Conservation (phyloP, 2,797 vertebrate species). For the Amblyraja radiata region DNA sequence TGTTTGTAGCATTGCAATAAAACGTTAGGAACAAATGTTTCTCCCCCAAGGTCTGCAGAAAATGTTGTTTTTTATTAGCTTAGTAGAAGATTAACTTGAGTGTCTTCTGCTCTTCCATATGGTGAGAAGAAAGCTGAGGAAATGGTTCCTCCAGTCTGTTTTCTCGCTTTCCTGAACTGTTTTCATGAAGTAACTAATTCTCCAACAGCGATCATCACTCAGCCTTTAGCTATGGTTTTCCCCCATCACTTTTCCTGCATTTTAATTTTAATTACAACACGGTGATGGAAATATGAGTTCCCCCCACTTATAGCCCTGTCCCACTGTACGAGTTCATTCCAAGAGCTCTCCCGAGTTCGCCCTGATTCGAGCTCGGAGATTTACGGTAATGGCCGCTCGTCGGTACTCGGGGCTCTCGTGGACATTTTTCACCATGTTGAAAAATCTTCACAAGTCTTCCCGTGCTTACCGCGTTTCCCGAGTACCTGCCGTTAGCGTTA, state of each 20-base stretch:
- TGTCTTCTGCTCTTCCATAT: constrained; percentile 32
- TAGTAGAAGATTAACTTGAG: constrained; percentile 30
- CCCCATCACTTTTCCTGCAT: not conserved
- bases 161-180: not conserved
- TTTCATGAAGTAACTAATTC: not conserved
- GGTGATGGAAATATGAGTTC: not conserved
- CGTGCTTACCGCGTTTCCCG: too few relatives aligned
- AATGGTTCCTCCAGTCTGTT: not conserved
- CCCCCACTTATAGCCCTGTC: not conserved
- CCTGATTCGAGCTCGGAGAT: too few relatives aligned
- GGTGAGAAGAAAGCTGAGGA: not conserved
- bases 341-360: too few relatives aligned
- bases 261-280: too few relatives aligned
- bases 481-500: too few relatives aligned
- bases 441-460: too few relatives aligned
- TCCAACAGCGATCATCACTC: not conserved
- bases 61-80: constrained; percentile 25
- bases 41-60: constrained; percentile 30
- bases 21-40: constrained; percentile 33
- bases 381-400: too few relatives aligned
- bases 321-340: too few relatives aligned
- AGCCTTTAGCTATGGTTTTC: not conserved
- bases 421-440: too few relatives aligned
- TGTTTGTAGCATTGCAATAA: constrained; percentile 25
- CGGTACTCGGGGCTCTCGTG: too few relatives aligned